Base-by-base conservation (phyloP, 2,113 vertebrate species). In the Osmerus eperlanus region DNA sequence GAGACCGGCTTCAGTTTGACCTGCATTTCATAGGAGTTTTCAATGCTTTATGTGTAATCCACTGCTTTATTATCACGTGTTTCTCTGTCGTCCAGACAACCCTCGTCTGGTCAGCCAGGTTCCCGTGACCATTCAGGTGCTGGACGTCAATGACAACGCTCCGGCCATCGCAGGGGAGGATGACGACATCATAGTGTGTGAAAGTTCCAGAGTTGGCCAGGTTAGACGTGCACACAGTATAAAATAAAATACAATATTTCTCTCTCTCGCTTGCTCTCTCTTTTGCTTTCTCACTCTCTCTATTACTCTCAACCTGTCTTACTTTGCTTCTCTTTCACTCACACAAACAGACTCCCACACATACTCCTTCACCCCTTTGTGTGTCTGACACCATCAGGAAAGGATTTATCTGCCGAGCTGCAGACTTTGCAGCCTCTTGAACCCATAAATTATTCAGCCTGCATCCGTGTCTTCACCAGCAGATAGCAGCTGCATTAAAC, bases 111-210 rank as follows among this genome's bases (percentile, higher is more conserved):
- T 94, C 82, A 96, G 90, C 77, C 92, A 93, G 0, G 92, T 95
- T 76, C 90, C 92, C 8, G 92, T 98, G 81, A 93, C 89, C 65
- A 85, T 98, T 85, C 94, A 91, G 88, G 94, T 98, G 68, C 89
- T 98, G 81, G 96, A 98, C 29, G 73, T 96, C 76, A 98, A 98
- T 78, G 96, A 98, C 88, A 96, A 98, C 78, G 87, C 93, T 41
- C 95, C 96, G 0, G 88, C 94, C 71, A 90, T 98, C 53, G 86
- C 89, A 67, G 91, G 82, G 66, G 93, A 94, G 55, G 92, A 93
- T 83, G 92, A 92, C 72, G 93, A 94, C 63, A 78, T 95, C 77
- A 83, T 96, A 2, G 93, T 96, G 68, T 98, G 96, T 89, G 94
- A 97, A 75, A 92, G 92, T 84, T 91, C 93, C 83, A 96, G 93